Percentiles rank a stretch among this genome's conserved stretches.
phyloP scores from a whole-genome alignment of 2,888 invertebrate genomes.

The Nymphalis urticae region DNA sequence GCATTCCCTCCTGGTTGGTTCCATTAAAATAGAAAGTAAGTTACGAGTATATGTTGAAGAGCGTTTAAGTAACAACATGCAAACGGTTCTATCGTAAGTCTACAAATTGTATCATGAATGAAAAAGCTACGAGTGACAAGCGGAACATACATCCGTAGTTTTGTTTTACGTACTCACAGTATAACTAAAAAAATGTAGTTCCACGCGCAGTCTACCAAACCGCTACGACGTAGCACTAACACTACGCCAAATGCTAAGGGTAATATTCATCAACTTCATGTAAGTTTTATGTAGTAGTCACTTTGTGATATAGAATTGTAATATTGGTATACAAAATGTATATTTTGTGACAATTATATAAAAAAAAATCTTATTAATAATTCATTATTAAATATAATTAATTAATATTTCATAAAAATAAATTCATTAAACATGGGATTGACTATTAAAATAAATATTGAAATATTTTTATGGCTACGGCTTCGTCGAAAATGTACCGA shows the following conservation, averaged over 20 bases:
- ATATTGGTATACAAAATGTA: too few relatives aligned
- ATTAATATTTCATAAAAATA: too few relatives aligned
- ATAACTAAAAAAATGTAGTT: background rate
- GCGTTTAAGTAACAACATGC: background rate
- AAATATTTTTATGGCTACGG: too few relatives aligned
- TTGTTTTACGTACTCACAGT: constrained; percentile 3
- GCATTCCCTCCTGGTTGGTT: too few relatives aligned
- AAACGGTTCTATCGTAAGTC: background rate
- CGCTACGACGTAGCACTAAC: constrained; percentile 6
- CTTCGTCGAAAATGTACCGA: too few relatives aligned
- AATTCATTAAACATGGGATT: too few relatives aligned
- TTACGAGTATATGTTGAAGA: background rate
- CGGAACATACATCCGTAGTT: constrained; percentile 7
- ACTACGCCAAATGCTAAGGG: background rate
- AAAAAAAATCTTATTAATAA: too few relatives aligned
- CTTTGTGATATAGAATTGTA: too few relatives aligned
- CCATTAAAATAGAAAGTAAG: too few relatives aligned
- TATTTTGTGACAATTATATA: too few relatives aligned
- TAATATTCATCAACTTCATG: background rate
- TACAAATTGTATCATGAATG: constrained; percentile 7
- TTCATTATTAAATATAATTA: too few relatives aligned
- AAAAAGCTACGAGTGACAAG: constrained; percentile 7
- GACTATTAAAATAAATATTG: too few relatives aligned
- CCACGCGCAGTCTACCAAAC: background rate
- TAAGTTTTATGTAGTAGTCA: background rate